phyloP scores from a whole-genome alignment of 2,113 vertebrate genomes.

The Dryoscopus gambensis region DNA sequence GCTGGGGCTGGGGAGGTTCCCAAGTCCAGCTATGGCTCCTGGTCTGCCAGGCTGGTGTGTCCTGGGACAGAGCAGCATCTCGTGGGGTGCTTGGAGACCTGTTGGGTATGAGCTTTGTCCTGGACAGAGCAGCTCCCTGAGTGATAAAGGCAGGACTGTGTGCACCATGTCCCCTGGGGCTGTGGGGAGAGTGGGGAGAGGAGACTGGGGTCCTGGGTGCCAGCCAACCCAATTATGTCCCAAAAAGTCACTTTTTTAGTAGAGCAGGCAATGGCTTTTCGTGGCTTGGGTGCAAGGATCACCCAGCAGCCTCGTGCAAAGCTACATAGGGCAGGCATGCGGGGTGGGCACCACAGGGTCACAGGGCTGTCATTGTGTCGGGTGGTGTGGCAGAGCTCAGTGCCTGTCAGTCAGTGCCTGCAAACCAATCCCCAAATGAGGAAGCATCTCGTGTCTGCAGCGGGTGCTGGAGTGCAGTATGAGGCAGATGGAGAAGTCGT shows the following conservation, averaged over 20 bases:
- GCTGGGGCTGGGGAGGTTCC: not conserved
- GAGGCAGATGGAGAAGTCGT: constrained; percentile 38
- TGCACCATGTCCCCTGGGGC: rapidly evolving
- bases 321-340: rapidly evolving
- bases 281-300: not conserved
- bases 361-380: not conserved
- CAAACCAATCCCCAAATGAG: constrained; percentile 69
- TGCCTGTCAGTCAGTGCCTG: constrained; percentile 57
- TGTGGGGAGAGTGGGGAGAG: not conserved
- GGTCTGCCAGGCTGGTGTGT: not conserved
- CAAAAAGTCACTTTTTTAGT: not conserved
- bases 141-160: not conserved
- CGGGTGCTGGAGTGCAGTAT: not conserved
- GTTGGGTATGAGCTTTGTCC: not conserved
- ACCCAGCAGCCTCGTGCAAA: not conserved
- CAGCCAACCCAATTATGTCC: not conserved
- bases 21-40: not conserved
- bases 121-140: not conserved
- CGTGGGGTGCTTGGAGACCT: not conserved
- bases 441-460: constrained; percentile 46
- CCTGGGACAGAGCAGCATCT: not conserved
- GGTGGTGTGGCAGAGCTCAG: not conserved
- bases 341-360: not conserved
- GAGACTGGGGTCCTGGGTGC: not conserved
- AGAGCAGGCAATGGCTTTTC: rapidly evolving